Evolutionary conservation across 2,113 vertebrate genomes (phyloP), one percentile per base, ranked within the genome.

Genomic region (Psittacula cyanocephala): DNA sequence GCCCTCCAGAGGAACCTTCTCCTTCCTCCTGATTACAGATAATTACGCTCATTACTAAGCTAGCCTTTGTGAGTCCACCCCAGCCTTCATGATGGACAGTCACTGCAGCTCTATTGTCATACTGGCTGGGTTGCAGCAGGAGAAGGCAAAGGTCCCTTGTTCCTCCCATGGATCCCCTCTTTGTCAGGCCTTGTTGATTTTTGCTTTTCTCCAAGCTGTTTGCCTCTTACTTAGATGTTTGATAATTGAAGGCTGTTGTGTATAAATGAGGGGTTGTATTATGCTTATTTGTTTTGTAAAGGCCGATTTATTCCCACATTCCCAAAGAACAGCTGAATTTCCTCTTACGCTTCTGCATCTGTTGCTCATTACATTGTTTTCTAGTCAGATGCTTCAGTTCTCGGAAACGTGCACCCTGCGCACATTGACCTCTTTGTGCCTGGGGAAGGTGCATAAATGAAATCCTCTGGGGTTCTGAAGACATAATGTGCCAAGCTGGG

Each of bases 331-430:
- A 50, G 78, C 60, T 47, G 86, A 53, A 91, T 92, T 89, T 92
- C 74, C 70, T 75, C 47, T 75, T 81, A 60, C 0, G 5, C 28
- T 88, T 86, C 60, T 92, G 53, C 77, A 88, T 92, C 86, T 23
- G 4, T 91, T 88, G 65, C 41, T 91, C 55, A 71, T 89, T 93
- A 78, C 15, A 74, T 24, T 75, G 72, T 86, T 93, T 95, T 89
- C 68, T 84, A 81, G 55, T 84, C 28, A 88, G 57, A 82, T 52
- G 46, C 67, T 88, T 82, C 2, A 4, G 31, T 77, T 92, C 39
- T 95, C 69, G 62, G 72, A 76, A 91, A 47, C 0, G 2, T 37
- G 47, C 0, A 2, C 11, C 20, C 60, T 50, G 35, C 52, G 64
- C 27, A 37, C 31, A 37, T 75, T 37, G 50, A 27, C 52, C 11